These are phyloP conservation scores for Aeoliscus strigatus DNA, from an alignment of 2,797 vertebrate genomes.

Conservation along the genomic window DNA sequence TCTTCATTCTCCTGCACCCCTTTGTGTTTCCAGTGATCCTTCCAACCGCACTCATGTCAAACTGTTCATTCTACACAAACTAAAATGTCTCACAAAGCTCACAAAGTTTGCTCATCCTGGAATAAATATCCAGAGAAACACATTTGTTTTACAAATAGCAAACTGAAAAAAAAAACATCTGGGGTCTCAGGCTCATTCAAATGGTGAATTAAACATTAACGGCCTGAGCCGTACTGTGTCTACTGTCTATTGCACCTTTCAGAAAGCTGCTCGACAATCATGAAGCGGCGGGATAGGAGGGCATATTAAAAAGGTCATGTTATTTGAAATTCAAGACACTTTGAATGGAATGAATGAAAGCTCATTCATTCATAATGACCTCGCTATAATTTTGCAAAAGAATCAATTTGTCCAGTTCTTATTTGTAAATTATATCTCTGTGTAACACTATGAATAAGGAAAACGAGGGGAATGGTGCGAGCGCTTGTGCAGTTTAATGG, in stretches of 20 bases:
- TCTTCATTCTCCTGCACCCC: too few species aligned
- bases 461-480: constrained; percentile 30
- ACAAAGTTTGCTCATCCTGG: too few species aligned
- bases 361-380: constrained; percentile 47
- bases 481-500: constrained; percentile 27
- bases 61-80: too few species aligned
- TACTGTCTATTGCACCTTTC: constrained; percentile 58
- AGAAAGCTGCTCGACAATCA: constrained; percentile 47
- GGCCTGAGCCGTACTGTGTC: constrained; percentile 31
- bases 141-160: too few species aligned
- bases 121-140: too few species aligned
- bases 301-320: constrained; percentile 69
- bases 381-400: constrained; percentile 41
- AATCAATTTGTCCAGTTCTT: too few species aligned
- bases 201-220: constrained; percentile 40
- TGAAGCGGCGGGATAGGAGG: constrained; percentile 31
- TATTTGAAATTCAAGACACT: constrained; percentile 57
- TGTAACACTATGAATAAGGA: constrained; percentile 32
- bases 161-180: constrained; percentile 13
- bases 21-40: too few species aligned
- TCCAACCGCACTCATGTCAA: too few species aligned
- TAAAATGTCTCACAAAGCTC: too few species aligned
- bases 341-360: constrained; percentile 56
- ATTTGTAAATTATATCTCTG: too few species aligned
- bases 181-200: constrained; percentile 32